Conservation (phyloP, 2,888 invertebrate species). For the Griposia aprilina region DNA sequence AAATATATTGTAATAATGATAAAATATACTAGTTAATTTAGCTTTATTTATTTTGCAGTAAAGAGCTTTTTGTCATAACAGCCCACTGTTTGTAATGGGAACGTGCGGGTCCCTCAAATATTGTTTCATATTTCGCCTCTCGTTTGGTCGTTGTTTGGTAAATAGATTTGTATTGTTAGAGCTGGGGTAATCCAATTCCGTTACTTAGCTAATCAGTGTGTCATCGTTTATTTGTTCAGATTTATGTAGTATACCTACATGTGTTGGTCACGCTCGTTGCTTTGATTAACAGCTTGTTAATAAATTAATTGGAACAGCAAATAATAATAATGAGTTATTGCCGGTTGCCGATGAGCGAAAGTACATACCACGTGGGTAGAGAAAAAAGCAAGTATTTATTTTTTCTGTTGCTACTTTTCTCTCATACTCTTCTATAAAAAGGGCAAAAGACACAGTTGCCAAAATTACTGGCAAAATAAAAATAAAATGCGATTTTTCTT, state of each 20-base stretch:
- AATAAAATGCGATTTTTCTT: neutral
- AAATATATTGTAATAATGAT: conserved; percentile 90
- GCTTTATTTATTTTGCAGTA: conserved; percentile 85
- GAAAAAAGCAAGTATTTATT: neutral
- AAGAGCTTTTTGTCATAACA: conserved; percentile 85
- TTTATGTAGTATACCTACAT: conserved; percentile 42
- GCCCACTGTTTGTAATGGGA: conserved; percentile 75
- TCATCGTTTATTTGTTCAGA: conserved; percentile 59
- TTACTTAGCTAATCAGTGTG: conserved; percentile 78
- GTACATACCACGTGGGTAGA: neutral
- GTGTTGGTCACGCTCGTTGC: conserved; percentile 30
- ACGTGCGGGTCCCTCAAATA: conserved; percentile 81
- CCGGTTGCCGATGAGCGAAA: neutral
- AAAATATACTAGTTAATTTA: conserved; percentile 88
- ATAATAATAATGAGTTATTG: conserved; percentile 4
- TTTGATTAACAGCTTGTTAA: conserved; percentile 21
- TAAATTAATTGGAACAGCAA: conserved; percentile 28
- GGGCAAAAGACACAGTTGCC: neutral
- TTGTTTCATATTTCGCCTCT: conserved; percentile 86
- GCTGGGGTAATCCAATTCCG: conserved; percentile 83
- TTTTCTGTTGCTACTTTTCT: neutral
- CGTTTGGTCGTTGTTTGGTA: conserved; percentile 78
- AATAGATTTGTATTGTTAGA: conserved; percentile 85
- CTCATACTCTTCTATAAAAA: neutral
- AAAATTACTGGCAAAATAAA: neutral